phyloP scores from a whole-genome alignment of 1,140 invertebrate genomes.

The Cydia strobilella region DNA sequence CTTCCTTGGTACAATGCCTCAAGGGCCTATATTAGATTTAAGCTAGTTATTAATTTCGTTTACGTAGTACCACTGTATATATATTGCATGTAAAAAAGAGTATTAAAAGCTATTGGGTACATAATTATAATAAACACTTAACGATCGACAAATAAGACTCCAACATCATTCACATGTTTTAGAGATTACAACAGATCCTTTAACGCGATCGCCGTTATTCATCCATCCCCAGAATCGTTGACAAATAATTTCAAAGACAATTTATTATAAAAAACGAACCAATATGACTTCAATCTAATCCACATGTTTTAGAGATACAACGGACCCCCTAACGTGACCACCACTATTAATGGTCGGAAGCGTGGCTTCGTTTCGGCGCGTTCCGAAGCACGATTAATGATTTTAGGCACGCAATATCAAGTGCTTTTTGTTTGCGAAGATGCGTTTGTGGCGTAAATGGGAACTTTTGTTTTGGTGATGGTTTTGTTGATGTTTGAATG shows the following conservation, averaged over 20 bases:
- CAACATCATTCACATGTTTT: constrained; percentile 47
- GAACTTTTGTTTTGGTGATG: background rate
- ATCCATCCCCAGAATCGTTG: constrained; percentile 47
- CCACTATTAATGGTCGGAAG: constrained; percentile 60
- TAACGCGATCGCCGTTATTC: constrained; percentile 62
- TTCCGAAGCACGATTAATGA: constrained; percentile 66
- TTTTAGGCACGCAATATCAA: constrained; percentile 59
- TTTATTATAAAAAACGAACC: no score
- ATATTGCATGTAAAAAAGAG: no score
- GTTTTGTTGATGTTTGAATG: background rate
- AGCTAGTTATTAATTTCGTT: no score
- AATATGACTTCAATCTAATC: constrained; percentile 56
- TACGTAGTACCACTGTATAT: no score
- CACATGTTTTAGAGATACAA: constrained; percentile 35
- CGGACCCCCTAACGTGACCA: constrained; percentile 60
- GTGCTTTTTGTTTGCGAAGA: constrained; percentile 47
- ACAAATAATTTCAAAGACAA: no score
- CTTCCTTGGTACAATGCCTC: no score
- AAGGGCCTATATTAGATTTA: no score
- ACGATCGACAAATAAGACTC: constrained; percentile 42
- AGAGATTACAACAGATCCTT: background rate
- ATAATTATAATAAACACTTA: no score
- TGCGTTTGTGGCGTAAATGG: background rate
- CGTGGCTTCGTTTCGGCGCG: constrained; percentile 67
- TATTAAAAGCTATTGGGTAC: no score